Base-by-base conservation (phyloP, 2,888 invertebrate genomes). In the Luperina testacea region DNA sequence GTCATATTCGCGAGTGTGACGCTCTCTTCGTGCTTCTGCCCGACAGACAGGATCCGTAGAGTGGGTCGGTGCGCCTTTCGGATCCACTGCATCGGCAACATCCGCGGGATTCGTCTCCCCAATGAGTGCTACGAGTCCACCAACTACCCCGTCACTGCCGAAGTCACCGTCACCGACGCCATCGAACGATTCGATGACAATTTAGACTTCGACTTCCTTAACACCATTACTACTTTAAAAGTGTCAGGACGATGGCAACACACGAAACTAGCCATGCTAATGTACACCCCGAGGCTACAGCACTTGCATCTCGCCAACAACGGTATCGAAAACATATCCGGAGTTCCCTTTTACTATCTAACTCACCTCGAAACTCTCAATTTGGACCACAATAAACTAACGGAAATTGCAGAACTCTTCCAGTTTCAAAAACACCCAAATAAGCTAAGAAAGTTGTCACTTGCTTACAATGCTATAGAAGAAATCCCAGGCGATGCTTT, bases 351-450 rank as follows among this genome's bases (percentile, higher is more conserved):
- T 65, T 91, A 83, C 57, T 84, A 88, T 20, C 89, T 96, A 0
- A 88, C 82, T n/a, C 89, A 87, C 24, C 89, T 97, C 2, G 92
- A 95, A 88, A 87, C 72, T 7, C 77, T 96, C 0, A 93, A 95
- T 87, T 83, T 97, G 15, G 95, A 96, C 0, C 84, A 91, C 51
- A 97, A 96, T 78, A 87, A 76, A 32, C 85, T 97, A 24, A 83
- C 83, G 0, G 88, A 93, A 15, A 90, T 97, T 3, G 88, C 90
- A 45, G 90, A 93, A 8, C 81, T 96, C 7, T 96, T 96, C 59
- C 83, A 87, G 63, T 95, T 96, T 67, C 92, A 94, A 78, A 87
- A 73, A 0, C 85, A 90, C n/a, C 93, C 94, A 0, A 95, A 92
- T 71, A 94, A 89, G 83, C 87, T 97, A 3, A 91, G 72, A 59